phyloP scores from a whole-genome alignment of 2,888 invertebrate genomes.

The Nemapogon koenigi region DNA sequence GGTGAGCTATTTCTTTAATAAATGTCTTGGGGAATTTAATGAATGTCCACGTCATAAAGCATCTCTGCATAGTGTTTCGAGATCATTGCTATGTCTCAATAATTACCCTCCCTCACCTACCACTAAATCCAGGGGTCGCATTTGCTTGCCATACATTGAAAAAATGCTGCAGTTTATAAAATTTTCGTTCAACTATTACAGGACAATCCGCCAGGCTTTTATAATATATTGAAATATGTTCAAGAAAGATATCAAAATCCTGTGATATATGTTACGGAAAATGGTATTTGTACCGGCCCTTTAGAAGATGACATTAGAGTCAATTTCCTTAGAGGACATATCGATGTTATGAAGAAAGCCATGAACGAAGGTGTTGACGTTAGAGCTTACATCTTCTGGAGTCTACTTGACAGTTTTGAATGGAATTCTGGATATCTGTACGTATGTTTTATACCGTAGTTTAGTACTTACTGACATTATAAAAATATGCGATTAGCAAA shows the following conservation, averaged over 20 bases:
- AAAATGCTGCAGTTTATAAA: too few relatives aligned
- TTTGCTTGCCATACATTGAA: too few relatives aligned
- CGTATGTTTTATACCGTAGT: neutral
- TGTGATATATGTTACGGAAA: conserved; percentile 1
- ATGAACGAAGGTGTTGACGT: conserved; percentile 4
- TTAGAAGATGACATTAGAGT: conserved; percentile 2
- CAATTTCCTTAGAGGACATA: neutral
- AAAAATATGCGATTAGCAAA: neutral
- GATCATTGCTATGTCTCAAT: too few relatives aligned
- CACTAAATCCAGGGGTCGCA: too few relatives aligned
- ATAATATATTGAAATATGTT: conserved; percentile 2
- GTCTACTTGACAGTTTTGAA: conserved; percentile 7
- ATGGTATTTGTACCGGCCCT: neutral
- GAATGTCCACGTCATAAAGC: too few relatives aligned
- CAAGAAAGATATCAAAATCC: conserved; percentile 4
- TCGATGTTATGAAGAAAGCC: neutral
- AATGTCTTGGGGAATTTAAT: too few relatives aligned
- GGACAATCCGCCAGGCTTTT: conserved; percentile 3
- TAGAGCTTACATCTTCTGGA: conserved; percentile 1
- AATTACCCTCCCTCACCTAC: too few relatives aligned
- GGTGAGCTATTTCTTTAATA: conserved; percentile 1
- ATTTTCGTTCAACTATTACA: too few relatives aligned
- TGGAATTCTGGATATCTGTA: conserved; percentile 6
- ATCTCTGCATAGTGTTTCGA: too few relatives aligned
- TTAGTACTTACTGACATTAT: neutral